Percentiles rank a stretch among this genome's conserved stretches.
phyloP scores from a whole-genome alignment of 2,797 vertebrate species.

The Smutsia temminckii region DNA sequence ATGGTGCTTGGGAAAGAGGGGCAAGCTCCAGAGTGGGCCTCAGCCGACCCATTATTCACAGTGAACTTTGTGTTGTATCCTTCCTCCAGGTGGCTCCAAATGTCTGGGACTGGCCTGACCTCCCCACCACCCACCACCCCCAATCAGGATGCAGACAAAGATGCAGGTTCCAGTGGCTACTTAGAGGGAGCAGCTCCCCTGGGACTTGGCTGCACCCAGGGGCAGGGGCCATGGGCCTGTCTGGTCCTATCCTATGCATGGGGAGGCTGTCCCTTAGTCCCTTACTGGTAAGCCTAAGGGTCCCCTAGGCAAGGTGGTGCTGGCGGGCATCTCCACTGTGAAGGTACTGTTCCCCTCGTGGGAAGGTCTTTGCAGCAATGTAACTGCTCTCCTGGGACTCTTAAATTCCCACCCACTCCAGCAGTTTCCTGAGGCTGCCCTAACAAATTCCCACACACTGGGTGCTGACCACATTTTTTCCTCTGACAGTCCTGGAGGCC shows the following conservation, averaged over 20 bases:
- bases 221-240: background rate
- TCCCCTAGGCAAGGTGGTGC: background rate
- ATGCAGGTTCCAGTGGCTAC: accelerated
- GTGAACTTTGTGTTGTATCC: background rate
- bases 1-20: accelerated
- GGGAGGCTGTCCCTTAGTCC: background rate
- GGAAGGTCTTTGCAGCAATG: background rate
- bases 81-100: background rate
- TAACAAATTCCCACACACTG: background rate
- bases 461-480: background rate
- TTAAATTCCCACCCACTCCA: background rate
- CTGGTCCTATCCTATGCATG: no score
- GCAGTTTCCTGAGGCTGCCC: background rate
- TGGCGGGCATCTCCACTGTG: no score
- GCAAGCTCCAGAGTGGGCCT: background rate
- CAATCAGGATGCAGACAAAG: background rate
- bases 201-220: no score
- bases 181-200: background rate
- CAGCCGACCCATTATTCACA: background rate
- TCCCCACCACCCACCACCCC: no score
- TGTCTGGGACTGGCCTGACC: no score
- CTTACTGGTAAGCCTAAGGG: background rate
- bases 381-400: background rate
- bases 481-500: background rate
- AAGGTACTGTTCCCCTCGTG: background rate